These are phyloP conservation scores for Barbus barbus DNA, from an alignment of 2,113 vertebrate genomes.

Conservation along the genomic window DNA sequence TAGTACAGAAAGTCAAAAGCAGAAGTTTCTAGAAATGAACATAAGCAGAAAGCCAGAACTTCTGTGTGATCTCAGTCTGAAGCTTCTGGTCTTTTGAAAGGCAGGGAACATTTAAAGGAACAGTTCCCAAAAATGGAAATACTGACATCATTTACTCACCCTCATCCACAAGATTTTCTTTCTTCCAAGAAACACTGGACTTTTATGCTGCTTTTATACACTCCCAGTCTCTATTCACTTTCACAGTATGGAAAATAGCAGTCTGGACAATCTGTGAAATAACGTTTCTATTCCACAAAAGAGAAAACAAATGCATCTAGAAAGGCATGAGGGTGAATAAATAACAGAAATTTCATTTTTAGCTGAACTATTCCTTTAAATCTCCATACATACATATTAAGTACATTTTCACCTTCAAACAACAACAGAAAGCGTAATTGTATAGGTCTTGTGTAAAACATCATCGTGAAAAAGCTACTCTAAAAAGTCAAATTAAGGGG, in stretches of 20 bases:
- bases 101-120: neutral
- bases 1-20: slow-evolving; percentile 3
- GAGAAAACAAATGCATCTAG: too few relatives aligned
- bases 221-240: neutral
- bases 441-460: neutral
- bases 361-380: neutral
- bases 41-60: neutral
- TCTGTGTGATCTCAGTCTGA: neutral
- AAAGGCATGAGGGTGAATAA: neutral
- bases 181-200: neutral
- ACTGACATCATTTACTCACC: neutral
- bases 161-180: neutral
- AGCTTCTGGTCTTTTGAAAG: neutral
- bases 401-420: too few relatives aligned
- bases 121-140: neutral
- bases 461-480: neutral
- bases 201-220: neutral
- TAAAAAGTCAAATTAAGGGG: neutral
- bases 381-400: neutral
- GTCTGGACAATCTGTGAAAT: neutral
- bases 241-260: neutral
- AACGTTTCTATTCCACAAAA: neutral
- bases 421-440: neutral
- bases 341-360: neutral
- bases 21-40: neutral